A percentile compares a stretch with the other conserved stretches of the same genome.
These are phyloP conservation scores for Syrphus vitripennis DNA, from an alignment of 2,888 invertebrate genomes.

Conservation along the genomic window DNA sequence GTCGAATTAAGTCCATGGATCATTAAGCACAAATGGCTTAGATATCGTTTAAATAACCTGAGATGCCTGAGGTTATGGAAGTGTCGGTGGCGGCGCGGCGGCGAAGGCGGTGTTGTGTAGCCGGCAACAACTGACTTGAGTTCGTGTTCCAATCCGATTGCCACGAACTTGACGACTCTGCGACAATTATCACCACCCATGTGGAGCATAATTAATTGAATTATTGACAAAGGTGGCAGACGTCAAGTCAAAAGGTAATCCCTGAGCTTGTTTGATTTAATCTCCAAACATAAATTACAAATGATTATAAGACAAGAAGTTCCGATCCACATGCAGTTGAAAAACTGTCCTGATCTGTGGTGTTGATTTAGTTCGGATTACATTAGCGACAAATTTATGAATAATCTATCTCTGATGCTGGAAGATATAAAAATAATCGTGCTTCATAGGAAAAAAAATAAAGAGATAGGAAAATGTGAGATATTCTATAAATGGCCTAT, in stretches of 20 bases:
- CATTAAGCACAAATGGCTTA: slow-evolving; percentile 27
- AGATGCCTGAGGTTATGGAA: not conserved
- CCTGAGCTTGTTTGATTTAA: slow-evolving; percentile 39
- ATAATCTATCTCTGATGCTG: not conserved
- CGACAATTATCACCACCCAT: slow-evolving; percentile 46
- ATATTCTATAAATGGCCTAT: slow-evolving; percentile 12
- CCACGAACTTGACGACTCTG: slow-evolving; percentile 16
- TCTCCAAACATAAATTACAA: slow-evolving; percentile 40
- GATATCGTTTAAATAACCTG: not conserved
- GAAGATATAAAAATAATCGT: slow-evolving; percentile 1
- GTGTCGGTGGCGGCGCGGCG: not conserved
- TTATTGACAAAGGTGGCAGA: slow-evolving; percentile 41
- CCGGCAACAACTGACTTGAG: not conserved
- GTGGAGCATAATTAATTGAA: slow-evolving; percentile 53
- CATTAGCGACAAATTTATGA: slow-evolving; percentile 16
- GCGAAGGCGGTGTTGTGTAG: not conserved
- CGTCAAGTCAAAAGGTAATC: slow-evolving; percentile 42
- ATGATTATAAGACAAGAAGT: slow-evolving; percentile 3
- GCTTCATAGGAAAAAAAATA: not conserved
- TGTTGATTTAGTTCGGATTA: not conserved
- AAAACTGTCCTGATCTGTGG: not conserved
- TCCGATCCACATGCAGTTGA: not conserved
- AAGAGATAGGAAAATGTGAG: not conserved
- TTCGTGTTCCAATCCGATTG: not conserved
- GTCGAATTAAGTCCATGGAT: slow-evolving; percentile 46